Base-by-base conservation (phyloP, 1,140 invertebrate species). In the Solen grandis region DNA sequence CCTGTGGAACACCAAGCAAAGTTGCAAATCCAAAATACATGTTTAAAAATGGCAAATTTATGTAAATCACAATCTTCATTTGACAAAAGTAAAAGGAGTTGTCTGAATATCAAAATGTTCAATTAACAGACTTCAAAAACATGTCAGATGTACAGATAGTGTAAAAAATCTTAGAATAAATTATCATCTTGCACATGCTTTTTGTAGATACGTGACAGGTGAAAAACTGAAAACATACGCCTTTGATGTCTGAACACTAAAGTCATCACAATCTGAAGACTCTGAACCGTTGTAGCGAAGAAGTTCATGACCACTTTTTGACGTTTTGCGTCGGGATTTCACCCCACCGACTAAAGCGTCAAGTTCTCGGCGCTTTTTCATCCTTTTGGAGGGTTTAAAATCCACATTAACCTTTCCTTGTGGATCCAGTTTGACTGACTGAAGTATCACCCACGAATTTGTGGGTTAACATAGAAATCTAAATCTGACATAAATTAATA, bases 291-390 rank as follows among this genome's bases (percentile, higher is more conserved):
- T 85, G 33, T 86, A 86, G 35, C 88, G 85, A 5, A 92, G 82
- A 22, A 91, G 82, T 74, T 92, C 90, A 41, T 91, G 90, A 14
- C 86, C 87, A 79, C 87, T 89, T 81, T 88, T 88, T 3, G 74
- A 54, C 22, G 50, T 68, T 85, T 89, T 89, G n/a, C 88, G 73
- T 38, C 86, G 80, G 35, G 82, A 77, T 85, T 92, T 92, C 5
- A 87, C 90, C 65, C 89, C 90, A 13, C 88, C 83, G 14, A 93
- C 91, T n/a, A 93, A 81, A 57, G 92, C 92, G 82, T 93, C 92
- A 36, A 93, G 85, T 85, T 93, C 90, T 22, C 91, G 90, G 57
- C 92, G 91, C 78, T 93, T 93, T 84, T 93, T 93, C 92, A 93
- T 93, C 87, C 85, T 91, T 89, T 93, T 93, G 31, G 87, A 86